Base-by-base conservation (phyloP, 2,888 invertebrate species). In the Tachina grossa region DNA sequence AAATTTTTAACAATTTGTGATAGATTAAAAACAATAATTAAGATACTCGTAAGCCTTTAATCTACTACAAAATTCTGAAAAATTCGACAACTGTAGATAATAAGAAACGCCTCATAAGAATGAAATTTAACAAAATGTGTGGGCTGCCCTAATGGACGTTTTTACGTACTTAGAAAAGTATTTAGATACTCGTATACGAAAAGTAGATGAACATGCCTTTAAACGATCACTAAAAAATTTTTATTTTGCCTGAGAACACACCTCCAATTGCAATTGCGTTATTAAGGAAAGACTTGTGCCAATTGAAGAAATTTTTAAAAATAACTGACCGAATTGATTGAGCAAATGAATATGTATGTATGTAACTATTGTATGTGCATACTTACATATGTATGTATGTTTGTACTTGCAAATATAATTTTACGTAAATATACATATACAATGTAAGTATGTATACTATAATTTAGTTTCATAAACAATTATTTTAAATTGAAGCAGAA, bases 271-370 rank as follows among this genome's bases (percentile, higher is more conserved):
- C 45, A 61, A 47, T n/a, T 47, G 51, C 51, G 51, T 10, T 22
- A 59, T 47, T 11, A 31, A 45, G 61, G 45, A 13, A 59, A 83
- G 53, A 69, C 69, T 19, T 80, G 79, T 84, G 77, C 43, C 81
- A 78, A 78, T 82, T 85, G 57, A 74, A 77, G 43, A 69, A 57
- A 65, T 74, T 74, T 68, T 39, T 47, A n/a, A 14, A 31, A 55
- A 55, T 61, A 81, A 72, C 13, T 19, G 74, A 75, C 10, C 57
- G 69, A 82, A 82, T 85, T 85, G 77, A 78, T 82, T 77, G 77
- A 63, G 19, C 57, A 57, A 57, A 57, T 71, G 16, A 22, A 41
- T 16, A 5, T 53, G 19, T 19, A 10, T 10, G n/a, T 5, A 41
- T 14, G 16, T n/a, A n/a, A n/a, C 6, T 31, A 31, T 31, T 31